phyloP scores from a whole-genome alignment of 1,140 invertebrate genomes.

The Leptinotarsa defecta region DNA sequence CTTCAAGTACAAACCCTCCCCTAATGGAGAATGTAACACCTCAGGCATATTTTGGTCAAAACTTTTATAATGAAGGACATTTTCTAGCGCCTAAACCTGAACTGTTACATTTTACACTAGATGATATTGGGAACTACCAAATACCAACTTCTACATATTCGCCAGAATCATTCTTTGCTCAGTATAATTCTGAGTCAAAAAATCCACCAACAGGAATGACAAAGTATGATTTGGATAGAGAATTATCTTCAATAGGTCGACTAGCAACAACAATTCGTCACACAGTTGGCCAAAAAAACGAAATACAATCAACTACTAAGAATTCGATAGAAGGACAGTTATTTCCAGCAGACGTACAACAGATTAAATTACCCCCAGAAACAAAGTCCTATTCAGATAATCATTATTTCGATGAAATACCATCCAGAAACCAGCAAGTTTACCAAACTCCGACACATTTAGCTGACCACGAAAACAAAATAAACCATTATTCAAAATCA shows the following conservation, averaged over 20 bases:
- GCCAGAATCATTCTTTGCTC: background rate
- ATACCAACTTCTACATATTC: background rate
- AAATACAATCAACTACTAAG: background rate
- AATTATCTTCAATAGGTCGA: background rate
- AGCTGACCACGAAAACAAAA: background rate
- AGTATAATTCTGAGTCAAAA: background rate
- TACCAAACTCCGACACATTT: background rate
- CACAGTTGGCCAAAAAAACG: background rate
- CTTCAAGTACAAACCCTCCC: slow-evolving; percentile 1
- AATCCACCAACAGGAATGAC: background rate
- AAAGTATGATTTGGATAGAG: background rate
- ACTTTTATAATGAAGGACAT: slow-evolving; percentile 6
- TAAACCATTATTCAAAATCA: background rate
- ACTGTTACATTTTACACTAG: background rate
- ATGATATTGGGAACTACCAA: background rate
- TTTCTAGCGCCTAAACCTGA: slow-evolving; percentile 11
- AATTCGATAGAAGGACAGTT: background rate
- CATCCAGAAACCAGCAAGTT: background rate
- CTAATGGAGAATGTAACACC: background rate
- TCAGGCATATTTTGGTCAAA: background rate
- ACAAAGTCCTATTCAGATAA: background rate
- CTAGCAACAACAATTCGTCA: background rate
- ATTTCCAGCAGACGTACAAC: background rate
- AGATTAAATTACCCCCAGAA: background rate
- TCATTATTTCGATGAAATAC: background rate